Conservation (phyloP, 2,797 vertebrate genomes). For the Mormyrops attenuatus region DNA sequence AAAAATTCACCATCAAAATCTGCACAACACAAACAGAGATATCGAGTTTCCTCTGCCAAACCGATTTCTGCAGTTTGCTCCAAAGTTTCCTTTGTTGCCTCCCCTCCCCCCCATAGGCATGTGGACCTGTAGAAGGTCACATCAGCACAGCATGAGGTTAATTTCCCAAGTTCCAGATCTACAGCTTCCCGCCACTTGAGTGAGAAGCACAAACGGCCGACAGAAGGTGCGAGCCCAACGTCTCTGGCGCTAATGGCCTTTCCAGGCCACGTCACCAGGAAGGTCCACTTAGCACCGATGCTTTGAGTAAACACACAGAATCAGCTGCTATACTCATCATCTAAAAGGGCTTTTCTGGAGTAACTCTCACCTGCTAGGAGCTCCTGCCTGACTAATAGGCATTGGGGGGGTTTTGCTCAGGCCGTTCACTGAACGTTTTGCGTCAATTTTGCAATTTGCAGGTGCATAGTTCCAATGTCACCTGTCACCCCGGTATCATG, state of each 20-base stretch:
- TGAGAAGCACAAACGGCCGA: constrained; percentile 11
- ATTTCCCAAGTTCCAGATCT: neutral
- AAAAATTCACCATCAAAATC: neutral
- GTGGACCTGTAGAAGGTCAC: neutral
- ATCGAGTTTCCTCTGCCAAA: neutral
- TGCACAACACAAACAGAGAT: neutral
- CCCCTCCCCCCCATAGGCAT: neutral
- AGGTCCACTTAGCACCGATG: neutral
- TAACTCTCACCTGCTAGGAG: neutral
- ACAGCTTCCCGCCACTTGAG: constrained; percentile 3
- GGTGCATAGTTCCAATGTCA: neutral
- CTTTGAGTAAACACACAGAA: neutral
- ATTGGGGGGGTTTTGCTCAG: neutral
- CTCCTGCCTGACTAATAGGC: neutral
- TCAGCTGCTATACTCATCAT: constrained; percentile 18
- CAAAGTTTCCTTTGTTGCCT: neutral
- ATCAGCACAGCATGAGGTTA: neutral
- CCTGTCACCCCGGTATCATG: neutral
- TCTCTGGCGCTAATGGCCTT: constrained; percentile 33
- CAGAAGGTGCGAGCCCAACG: constrained; percentile 27
- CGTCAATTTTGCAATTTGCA: neutral
- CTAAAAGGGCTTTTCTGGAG: neutral
- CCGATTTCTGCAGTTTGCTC: neutral
- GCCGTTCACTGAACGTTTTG: neutral
- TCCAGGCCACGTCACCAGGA: neutral